Evolutionary conservation across 1,140 invertebrate genomes (phyloP), one percentile per base, ranked within the genome.

Genomic region (Wiebesia pumilae): DNA sequence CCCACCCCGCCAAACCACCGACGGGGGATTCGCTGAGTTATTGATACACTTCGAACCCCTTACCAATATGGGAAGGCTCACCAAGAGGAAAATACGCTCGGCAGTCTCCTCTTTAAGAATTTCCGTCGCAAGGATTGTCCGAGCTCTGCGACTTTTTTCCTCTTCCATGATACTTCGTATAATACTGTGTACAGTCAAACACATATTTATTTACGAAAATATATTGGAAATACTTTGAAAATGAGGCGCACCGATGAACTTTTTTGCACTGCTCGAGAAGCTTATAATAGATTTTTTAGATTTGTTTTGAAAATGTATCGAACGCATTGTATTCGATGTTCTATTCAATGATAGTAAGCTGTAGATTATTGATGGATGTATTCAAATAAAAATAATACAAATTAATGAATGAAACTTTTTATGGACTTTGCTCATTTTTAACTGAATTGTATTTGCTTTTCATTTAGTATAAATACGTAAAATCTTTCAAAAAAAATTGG

Each of bases 171-270:
- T 85, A 85, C 24, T 79, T 62, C 14, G 0, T 40, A 35, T 71
- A 3, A 69, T 43, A 30, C 43, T 30, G 6, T 30, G 21, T 10
- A 81, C 65, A 67, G 69, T 78, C 80, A 78, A 82, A 43, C 30
- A 80, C 83, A 87, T 87, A 87, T 87, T 83, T 87, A 84, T 87
- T 27, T 73, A n/a, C n/a, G n/a, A n/a, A n/a, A n/a, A n/a, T n/a
- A n/a, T n/a, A 58, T 62, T 35, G 33, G 24, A n/a, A 27, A 7
- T 58, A 58, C 43, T 58, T 33, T 3, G 69, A 40, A 40, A 35
- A 3, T 24, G n/a, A 35, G 24, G 35, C 14, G 30, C 24, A 30
- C 0, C 6, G 69, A 16, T 38, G 14, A 38, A 71, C 33, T 71
- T 71, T 38, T 73, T 67, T 69, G 12, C 24, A 21, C 7, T 27